These are phyloP conservation scores for Drosophila nr. fundita DNA, from an alignment of 2,888 invertebrate genomes.

Conservation along the genomic window DNA sequence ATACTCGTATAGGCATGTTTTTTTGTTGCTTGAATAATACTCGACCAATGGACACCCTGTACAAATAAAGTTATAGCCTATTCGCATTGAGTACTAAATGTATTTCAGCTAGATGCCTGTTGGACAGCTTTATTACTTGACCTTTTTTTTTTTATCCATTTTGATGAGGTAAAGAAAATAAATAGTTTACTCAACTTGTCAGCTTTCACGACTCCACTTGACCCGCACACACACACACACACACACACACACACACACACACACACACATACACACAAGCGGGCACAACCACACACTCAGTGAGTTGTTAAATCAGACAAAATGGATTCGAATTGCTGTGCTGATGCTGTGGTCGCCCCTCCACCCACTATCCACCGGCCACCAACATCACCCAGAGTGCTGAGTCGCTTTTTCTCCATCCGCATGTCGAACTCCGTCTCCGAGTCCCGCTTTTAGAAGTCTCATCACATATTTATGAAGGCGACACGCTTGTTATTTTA, in stretches of 20 bases:
- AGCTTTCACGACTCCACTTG: slow-evolving; percentile 37
- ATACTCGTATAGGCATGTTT: no score
- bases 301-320: slow-evolving; percentile 46
- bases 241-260: slow-evolving; percentile 7
- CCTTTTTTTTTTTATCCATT: slow-evolving; percentile 3
- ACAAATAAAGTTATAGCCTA: not conserved
- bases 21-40: not conserved
- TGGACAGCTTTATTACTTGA: slow-evolving; percentile 4
- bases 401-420: slow-evolving; percentile 8
- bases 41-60: not conserved
- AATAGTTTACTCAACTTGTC: slow-evolving; percentile 33
- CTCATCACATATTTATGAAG: slow-evolving; percentile 75
- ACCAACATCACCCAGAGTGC: not conserved
- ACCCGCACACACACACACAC: slow-evolving; percentile 17
- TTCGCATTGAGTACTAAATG: not conserved
- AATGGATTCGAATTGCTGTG: slow-evolving; percentile 45
- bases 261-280: slow-evolving; percentile 3
- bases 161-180: slow-evolving; percentile 9
- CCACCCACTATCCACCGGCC: no score
- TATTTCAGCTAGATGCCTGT: not conserved
- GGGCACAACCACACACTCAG: slow-evolving; percentile 5
- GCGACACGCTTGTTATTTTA: slow-evolving; percentile 55
- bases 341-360: slow-evolving; percentile 26
- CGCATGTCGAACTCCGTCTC: not conserved
- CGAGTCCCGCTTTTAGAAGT: slow-evolving; percentile 9